phyloP scores from a whole-genome alignment of 2,113 vertebrate species.

The Pseudorhombus dupliciocellatus region DNA sequence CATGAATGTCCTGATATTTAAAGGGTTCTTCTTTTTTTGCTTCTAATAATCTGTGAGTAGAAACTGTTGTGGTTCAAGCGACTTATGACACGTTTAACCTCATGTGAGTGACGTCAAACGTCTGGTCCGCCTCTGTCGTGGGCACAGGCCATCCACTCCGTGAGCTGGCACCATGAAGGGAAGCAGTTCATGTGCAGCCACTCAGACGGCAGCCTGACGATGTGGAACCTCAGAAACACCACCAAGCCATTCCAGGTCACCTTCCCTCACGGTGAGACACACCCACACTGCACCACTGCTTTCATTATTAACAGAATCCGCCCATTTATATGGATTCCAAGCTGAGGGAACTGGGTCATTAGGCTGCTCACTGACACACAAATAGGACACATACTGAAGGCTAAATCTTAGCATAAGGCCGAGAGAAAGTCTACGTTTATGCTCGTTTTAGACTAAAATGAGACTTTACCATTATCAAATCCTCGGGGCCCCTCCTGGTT shows the following conservation, averaged over 20 bases:
- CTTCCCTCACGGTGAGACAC: slow-evolving; percentile 93
- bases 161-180: slow-evolving; percentile 98
- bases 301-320: too few relatives aligned
- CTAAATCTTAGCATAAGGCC: too few relatives aligned
- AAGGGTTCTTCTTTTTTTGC: neutral
- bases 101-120: neutral
- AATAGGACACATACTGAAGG: too few relatives aligned
- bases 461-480: neutral
- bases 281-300: neutral
- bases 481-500: neutral
- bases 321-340: neutral
- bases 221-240: slow-evolving; percentile 96
- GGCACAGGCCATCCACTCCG: slow-evolving; percentile 94
- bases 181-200: slow-evolving; percentile 99
- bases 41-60: neutral
- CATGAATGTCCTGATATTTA: too few relatives aligned
- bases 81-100: too few relatives aligned
- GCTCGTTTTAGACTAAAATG: too few relatives aligned
- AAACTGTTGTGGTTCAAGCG: neutral
- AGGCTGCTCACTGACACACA: neutral
- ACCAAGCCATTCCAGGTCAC: slow-evolving; percentile 94
- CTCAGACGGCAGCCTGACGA: slow-evolving; percentile 95
- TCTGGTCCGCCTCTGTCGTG: slow-evolving; percentile 1
- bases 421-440: too few relatives aligned
- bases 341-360: neutral